Conservation (phyloP, 2,888 invertebrate species). For the Tortricodes alternella region DNA sequence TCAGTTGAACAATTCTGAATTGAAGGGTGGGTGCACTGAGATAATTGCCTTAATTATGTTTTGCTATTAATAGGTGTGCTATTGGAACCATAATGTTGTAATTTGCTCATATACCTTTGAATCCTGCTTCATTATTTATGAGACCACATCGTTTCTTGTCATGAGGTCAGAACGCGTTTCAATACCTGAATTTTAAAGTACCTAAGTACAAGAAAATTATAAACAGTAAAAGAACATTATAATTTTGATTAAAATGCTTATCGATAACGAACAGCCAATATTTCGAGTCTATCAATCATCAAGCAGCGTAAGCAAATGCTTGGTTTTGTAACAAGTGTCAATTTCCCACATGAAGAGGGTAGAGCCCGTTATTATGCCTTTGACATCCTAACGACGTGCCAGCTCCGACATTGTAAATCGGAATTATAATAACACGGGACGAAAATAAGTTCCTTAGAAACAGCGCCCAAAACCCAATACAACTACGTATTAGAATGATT, state of each 20-base stretch:
- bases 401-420: conserved; percentile 17
- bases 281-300: conserved; percentile 19
- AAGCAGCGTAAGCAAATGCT: conserved; percentile 29
- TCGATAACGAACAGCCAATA: background rate
- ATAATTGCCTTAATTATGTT: too few relatives aligned
- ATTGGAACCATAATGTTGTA: too few relatives aligned
- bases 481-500: conserved; percentile 3
- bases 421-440: conserved; percentile 17
- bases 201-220: background rate
- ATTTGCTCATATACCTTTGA: too few relatives aligned
- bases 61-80: too few relatives aligned
- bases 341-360: conserved; percentile 41
- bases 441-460: conserved; percentile 1
- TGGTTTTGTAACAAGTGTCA: conserved; percentile 38
- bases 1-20: conserved; percentile 1
- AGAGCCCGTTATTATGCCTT: conserved; percentile 35
- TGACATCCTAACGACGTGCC: conserved; percentile 43
- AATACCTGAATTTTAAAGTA: too few relatives aligned
- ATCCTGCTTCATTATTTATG: too few relatives aligned
- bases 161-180: too few relatives aligned
- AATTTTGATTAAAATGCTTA: background rate
- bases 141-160: too few relatives aligned
- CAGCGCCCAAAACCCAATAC: background rate
- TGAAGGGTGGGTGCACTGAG: conserved; percentile 1
- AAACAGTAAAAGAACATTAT: background rate